phyloP scores from a whole-genome alignment of 2,797 vertebrate genomes.

The Lycodopsis pacificus region DNA sequence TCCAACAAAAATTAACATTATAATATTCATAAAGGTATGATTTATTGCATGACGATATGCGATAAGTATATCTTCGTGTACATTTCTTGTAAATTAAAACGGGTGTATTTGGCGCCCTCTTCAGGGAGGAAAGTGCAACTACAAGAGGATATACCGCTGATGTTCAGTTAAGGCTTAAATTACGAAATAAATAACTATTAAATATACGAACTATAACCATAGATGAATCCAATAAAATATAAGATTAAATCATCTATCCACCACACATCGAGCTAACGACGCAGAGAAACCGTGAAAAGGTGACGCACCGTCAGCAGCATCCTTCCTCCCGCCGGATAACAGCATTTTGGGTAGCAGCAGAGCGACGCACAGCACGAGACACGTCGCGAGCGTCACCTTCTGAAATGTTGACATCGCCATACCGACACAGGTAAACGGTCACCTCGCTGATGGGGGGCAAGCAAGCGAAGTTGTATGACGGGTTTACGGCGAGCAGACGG shows the following conservation, averaged over 20 bases:
- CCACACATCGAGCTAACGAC: no score
- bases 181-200: background rate
- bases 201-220: no score
- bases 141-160: slow-evolving; percentile 1
- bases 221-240: fast-evolving
- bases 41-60: background rate
- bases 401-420: slow-evolving; percentile 87
- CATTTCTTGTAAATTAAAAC: background rate
- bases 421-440: background rate
- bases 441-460: fast-evolving
- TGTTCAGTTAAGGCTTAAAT: background rate
- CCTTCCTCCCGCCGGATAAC: slow-evolving; percentile 83
- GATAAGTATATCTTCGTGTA: background rate
- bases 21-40: background rate
- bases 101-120: slow-evolving; percentile 49
- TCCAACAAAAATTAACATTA: background rate
- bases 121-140: slow-evolving; percentile 66
- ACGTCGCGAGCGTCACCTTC: slow-evolving; percentile 88
- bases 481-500: background rate
- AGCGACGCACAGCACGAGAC: slow-evolving; percentile 89
- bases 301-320: slow-evolving; percentile 85
- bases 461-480: fast-evolving
- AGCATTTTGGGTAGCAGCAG: slow-evolving; percentile 91
- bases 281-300: background rate
- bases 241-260: fast-evolving